Evolutionary conservation across 2,113 vertebrate species (phyloP).

Genomic region (Ammodytes marinus): DNA sequence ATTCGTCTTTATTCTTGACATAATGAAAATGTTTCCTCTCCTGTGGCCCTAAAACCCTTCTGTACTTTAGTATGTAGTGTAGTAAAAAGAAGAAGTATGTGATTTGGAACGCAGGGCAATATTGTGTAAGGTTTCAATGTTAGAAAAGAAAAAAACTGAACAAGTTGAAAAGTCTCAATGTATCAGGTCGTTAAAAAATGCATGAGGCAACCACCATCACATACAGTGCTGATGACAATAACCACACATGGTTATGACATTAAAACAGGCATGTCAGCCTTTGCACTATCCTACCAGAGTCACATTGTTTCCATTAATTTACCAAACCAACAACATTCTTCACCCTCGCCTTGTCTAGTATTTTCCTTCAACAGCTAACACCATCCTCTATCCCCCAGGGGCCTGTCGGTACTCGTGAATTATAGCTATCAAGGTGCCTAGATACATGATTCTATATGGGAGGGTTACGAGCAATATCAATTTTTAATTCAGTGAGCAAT

Average conservation of each 20-base stretch:
- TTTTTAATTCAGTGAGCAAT: conserved; percentile 77
- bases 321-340: conserved; percentile 17
- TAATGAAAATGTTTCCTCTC: too few relatives aligned
- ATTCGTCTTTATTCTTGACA: too few relatives aligned
- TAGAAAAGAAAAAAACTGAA: too few relatives aligned
- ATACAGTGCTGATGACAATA: not conserved
- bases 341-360: not conserved
- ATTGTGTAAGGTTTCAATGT: too few relatives aligned
- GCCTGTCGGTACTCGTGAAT: conserved; percentile 45
- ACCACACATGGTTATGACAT: not conserved
- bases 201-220: too few relatives aligned
- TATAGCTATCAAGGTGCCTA: conserved; percentile 50
- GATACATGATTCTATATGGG: conserved; percentile 64
- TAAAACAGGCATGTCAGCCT: not conserved
- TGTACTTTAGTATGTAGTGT: too few relatives aligned
- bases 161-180: too few relatives aligned
- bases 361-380: conserved; percentile 1
- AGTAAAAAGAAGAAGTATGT: too few relatives aligned
- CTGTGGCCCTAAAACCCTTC: too few relatives aligned
- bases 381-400: conserved; percentile 24
- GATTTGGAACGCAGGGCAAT: too few relatives aligned
- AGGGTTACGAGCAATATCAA: conserved; percentile 76
- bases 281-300: not conserved
- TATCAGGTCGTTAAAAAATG: too few relatives aligned
- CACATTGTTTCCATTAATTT: conserved; percentile 19